These are phyloP conservation scores for Ennomos fuscantarius DNA, from an alignment of 2,888 invertebrate species.

Conservation along the genomic window DNA sequence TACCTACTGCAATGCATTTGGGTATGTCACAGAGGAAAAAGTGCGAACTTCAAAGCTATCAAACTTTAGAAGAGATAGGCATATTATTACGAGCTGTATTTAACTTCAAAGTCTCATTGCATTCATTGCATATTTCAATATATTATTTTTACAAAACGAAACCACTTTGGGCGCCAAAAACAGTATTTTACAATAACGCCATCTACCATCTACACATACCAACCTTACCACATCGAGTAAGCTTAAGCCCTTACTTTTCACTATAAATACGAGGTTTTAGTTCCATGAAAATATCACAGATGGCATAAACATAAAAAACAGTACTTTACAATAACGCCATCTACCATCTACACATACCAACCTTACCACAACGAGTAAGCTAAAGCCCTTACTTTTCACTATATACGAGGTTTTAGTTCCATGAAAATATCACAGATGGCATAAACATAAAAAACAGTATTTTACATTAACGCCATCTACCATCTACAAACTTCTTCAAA, in stretches of 20 bases:
- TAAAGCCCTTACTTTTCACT: background rate
- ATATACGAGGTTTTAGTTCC: background rate
- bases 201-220: background rate
- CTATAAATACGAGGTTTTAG: background rate
- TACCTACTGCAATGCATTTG: too few species aligned
- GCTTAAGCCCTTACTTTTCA: background rate
- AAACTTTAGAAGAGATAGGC: too few species aligned
- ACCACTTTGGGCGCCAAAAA: background rate
- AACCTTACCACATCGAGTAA: background rate
- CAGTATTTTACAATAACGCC: background rate
- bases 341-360: background rate
- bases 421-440: conserved; percentile 1
- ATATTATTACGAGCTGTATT: too few species aligned
- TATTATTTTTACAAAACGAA: background rate
- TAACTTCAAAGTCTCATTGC: too few species aligned
- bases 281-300: background rate
- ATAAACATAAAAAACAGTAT: background rate
- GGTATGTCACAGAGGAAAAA: too few species aligned
- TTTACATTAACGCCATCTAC: background rate
- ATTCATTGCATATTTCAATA: too few species aligned
- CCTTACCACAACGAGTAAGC: background rate
- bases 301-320: background rate
- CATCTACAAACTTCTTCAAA: background rate
- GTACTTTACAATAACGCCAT: background rate
- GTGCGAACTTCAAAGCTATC: too few species aligned